phyloP scores from a whole-genome alignment of 2,888 invertebrate genomes.

The Athalia circularis region DNA sequence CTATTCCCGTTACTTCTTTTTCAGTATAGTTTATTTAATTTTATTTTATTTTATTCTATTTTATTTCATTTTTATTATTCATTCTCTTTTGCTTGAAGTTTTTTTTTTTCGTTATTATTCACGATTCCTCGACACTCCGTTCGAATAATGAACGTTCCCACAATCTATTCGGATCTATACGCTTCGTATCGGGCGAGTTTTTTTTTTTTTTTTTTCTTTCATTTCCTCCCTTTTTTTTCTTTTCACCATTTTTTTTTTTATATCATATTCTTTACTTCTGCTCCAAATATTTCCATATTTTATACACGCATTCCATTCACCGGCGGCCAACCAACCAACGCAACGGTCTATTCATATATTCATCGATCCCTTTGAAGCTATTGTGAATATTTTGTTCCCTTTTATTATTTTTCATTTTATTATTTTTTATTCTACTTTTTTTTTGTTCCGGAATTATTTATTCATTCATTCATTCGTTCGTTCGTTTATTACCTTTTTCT shows the following conservation, averaged over 20 bases:
- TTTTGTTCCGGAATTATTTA: background rate
- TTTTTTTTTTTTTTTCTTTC: background rate
- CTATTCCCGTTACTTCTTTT: background rate
- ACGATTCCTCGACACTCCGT: too few relatives aligned
- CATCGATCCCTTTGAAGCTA: background rate
- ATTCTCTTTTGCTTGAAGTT: background rate
- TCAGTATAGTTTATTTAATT: background rate
- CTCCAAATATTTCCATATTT: background rate
- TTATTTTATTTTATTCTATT: background rate
- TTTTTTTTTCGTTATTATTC: background rate
- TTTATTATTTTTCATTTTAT: background rate
- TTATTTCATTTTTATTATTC: background rate
- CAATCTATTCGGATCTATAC: background rate
- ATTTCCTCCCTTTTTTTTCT: too few relatives aligned
- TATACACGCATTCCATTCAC: background rate
- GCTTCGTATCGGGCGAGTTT: background rate
- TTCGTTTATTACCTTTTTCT: background rate
- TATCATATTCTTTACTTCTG: background rate
- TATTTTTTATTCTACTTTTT: conserved; percentile 1
- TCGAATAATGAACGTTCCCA: background rate
- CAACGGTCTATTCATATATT: too few relatives aligned
- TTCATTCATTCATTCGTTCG: too few relatives aligned
- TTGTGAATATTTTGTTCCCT: too few relatives aligned
- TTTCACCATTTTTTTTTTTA: background rate
- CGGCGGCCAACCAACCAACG: background rate